Evolutionary conservation across 2,888 invertebrate genomes (phyloP).

Genomic region (Nephrotoma guestfalica): DNA sequence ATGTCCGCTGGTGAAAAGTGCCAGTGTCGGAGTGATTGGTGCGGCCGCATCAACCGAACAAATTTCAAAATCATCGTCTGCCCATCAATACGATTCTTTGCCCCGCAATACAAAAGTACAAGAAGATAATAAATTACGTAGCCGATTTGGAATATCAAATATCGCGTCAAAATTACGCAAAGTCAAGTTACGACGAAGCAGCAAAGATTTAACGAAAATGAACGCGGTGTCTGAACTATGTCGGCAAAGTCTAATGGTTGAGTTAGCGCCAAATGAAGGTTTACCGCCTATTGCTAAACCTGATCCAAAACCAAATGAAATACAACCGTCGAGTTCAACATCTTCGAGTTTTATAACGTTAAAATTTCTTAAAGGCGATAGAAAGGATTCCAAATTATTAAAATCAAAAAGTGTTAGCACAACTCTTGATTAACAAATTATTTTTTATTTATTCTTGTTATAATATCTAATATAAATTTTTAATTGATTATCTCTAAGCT

Average conservation of each 20-base stretch:
- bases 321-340: not conserved
- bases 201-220: constrained; percentile 26
- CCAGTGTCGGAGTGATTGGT: constrained; percentile 62
- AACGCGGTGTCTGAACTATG: constrained; percentile 56
- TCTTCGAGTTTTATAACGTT: not conserved
- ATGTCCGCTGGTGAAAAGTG: constrained; percentile 43
- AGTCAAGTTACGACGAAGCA: constrained; percentile 33
- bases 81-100: constrained; percentile 36
- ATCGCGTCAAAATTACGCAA: constrained; percentile 45
- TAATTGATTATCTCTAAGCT: not conserved
- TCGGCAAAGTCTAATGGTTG: constrained; percentile 58
- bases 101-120: constrained; percentile 30
- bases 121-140: constrained; percentile 18
- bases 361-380: not conserved
- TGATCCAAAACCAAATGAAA: not conserved
- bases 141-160: constrained; percentile 37
- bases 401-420: constrained; percentile 2
- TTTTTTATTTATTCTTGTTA: not conserved
- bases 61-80: constrained; percentile 14
- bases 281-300: constrained; percentile 5
- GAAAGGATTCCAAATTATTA: not conserved
- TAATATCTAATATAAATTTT: not conserved
- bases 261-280: constrained; percentile 23
- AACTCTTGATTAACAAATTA: not conserved
- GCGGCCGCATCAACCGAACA: constrained; percentile 17